Evolutionary conservation across 2,888 invertebrate species (phyloP), one percentile per base, ranked within the genome.

Genomic region (Ormyrus pomaceus): DNA sequence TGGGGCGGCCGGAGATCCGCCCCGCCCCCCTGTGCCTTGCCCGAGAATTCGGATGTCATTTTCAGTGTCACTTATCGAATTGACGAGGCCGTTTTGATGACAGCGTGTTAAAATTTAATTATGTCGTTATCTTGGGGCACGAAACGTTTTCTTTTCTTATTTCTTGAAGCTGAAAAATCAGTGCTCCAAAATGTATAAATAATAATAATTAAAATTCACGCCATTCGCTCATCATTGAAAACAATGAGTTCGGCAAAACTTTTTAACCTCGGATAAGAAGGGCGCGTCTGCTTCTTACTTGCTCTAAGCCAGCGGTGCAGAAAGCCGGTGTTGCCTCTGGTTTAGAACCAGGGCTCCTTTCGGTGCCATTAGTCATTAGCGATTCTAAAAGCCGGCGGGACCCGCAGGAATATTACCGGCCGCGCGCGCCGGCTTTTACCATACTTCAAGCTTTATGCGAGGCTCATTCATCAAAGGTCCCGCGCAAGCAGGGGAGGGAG

Each of bases 301-400:
- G 19, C 19, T 19, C 19, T 19, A 19, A 45, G 48, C 11, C 13
- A n/a, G 19, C 7, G 19, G 50, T n/a, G 58, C 59, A 62, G 48
- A 56, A 56, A 19, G 48, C 51, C 11, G 46, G 68, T 75, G 53
- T 79, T 77, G 59, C 68, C 64, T 19, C 19, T 19, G 19, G 19
- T 19, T 19, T 1, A 19, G 19, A 19, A 19, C 19, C 19, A 19
- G 19, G 72, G 83, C 83, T 86, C 84, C 85, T 86, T 87, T 87
- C 84, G 86, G 85, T 87, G 86, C 88, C 87, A 89, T 90, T 88
- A 89, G 89, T 90, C 88, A 89, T 90, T 89, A 90, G 88, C 85
- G 87, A 88, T 89, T 89, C 88, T 87, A 87, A 90, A 89, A 89
- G 88, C 88, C 72, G 34, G 7, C 48, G 55, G 65, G 58, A 68